These are phyloP conservation scores for Sebastes fasciatus DNA, from an alignment of 2,113 vertebrate species.

Conservation along the genomic window DNA sequence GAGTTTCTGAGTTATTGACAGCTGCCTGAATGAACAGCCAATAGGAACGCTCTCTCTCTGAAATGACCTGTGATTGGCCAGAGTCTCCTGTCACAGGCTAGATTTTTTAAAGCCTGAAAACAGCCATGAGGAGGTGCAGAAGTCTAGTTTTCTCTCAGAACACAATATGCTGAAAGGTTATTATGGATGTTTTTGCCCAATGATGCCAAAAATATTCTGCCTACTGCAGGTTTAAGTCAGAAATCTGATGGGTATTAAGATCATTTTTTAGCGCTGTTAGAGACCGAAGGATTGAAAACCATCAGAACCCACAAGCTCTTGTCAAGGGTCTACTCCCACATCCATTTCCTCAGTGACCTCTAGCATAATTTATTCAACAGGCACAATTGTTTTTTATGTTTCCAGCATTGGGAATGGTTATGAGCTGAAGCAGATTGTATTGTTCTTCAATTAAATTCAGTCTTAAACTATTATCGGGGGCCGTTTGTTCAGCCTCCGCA, in stretches of 20 bases:
- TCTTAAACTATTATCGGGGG: constrained; percentile 14
- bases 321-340: constrained; percentile 60
- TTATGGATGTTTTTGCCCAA: too few species aligned
- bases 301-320: constrained; percentile 48
- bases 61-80: too few species aligned
- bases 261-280: constrained; percentile 13
- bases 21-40: too few species aligned
- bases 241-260: not conserved
- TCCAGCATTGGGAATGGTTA: constrained; percentile 20
- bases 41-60: too few species aligned
- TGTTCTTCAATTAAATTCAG: constrained; percentile 30
- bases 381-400: constrained; percentile 33
- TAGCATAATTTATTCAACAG: constrained; percentile 61
- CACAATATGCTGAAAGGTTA: too few species aligned
- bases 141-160: too few species aligned
- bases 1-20: too few species aligned
- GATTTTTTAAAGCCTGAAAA: too few species aligned
- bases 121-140: too few species aligned
- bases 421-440: constrained; percentile 4
- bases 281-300: constrained; percentile 33
- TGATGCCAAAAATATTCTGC: too few species aligned
- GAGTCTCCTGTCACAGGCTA: too few species aligned
- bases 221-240: too few species aligned
- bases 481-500: constrained; percentile 27
- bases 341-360: constrained; percentile 42